Conservation (phyloP, 2,888 invertebrate genomes). For the Leucophora obtusa region DNA sequence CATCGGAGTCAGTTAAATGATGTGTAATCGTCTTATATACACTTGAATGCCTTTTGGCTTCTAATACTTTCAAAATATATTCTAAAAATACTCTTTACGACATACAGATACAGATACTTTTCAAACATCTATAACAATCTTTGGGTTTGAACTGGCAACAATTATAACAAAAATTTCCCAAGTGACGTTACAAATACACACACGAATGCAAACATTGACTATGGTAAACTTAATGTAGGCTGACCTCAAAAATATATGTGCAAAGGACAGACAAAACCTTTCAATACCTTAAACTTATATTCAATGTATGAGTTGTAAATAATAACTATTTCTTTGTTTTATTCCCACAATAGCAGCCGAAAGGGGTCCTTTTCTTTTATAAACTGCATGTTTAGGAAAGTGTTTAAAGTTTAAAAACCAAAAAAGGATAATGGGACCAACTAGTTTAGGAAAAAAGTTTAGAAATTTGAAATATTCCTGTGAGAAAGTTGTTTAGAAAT, state of each 20-base stretch:
- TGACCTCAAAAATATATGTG: constrained; percentile 71
- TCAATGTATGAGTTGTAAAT: constrained; percentile 45
- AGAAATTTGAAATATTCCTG: not conserved
- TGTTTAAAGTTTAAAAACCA: not conserved
- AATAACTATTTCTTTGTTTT: constrained; percentile 36
- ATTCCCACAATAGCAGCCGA: not conserved
- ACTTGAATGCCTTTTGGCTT: constrained; percentile 77
- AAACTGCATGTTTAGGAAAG: constrained; percentile 41
- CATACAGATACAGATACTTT: constrained; percentile 47
- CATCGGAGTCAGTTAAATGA: constrained; percentile 75
- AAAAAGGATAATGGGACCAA: constrained; percentile 16
- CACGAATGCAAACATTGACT: constrained; percentile 65
- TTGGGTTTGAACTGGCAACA: constrained; percentile 50
- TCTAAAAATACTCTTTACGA: constrained; percentile 1
- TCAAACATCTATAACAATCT: constrained; percentile 29
- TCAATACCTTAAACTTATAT: constrained; percentile 55
- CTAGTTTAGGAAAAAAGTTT: not conserved
- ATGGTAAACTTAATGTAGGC: constrained; percentile 72
- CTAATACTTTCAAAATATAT: constrained; percentile 67
- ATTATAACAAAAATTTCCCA: constrained; percentile 57
- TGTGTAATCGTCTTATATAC: constrained; percentile 78
- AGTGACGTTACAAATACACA: constrained; percentile 58
- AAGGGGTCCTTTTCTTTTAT: constrained; percentile 10
- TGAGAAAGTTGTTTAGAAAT: not conserved
- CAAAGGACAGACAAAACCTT: constrained; percentile 47